Evolutionary conservation across 1,140 invertebrate genomes (phyloP).

Genomic region (Drosophila oshimai): DNA sequence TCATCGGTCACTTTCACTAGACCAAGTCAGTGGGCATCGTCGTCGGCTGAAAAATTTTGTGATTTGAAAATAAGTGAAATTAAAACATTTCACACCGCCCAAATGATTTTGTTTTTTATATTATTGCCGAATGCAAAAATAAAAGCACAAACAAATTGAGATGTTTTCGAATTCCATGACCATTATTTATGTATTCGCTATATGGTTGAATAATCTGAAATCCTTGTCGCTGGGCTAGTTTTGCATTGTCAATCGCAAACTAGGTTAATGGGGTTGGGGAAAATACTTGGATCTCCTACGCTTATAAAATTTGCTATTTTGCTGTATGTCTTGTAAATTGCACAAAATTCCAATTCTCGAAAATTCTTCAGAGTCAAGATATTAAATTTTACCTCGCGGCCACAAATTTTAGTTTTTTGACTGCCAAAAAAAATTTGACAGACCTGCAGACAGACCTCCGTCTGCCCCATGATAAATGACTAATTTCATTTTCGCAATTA

Average conservation of each 20-base stretch:
- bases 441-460: slow-evolving; percentile 31
- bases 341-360: neutral
- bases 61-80: slow-evolving; percentile 58
- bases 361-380: neutral
- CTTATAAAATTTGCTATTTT: neutral
- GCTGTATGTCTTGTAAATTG: neutral
- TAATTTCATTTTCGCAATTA: slow-evolving; percentile 62
- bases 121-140: slow-evolving; percentile 40
- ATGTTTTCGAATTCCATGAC: slow-evolving; percentile 26
- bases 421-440: slow-evolving; percentile 47
- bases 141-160: slow-evolving; percentile 42
- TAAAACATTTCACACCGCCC: slow-evolving; percentile 58
- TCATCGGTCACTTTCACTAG: slow-evolving; percentile 79
- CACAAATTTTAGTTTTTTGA: neutral
- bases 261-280: slow-evolving; percentile 55
- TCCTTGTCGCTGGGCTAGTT: slow-evolving; percentile 21
- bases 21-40: slow-evolving; percentile 40
- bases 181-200: slow-evolving; percentile 52
- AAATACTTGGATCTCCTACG: neutral
- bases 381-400: slow-evolving; percentile 4
- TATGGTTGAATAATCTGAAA: slow-evolving; percentile 1
- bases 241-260: slow-evolving; percentile 44
- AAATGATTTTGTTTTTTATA: slow-evolving; percentile 43
- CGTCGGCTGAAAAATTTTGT: slow-evolving; percentile 10
- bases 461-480: slow-evolving; percentile 56